phyloP scores from a whole-genome alignment of 1,140 invertebrate genomes.

The Ips nitidus region DNA sequence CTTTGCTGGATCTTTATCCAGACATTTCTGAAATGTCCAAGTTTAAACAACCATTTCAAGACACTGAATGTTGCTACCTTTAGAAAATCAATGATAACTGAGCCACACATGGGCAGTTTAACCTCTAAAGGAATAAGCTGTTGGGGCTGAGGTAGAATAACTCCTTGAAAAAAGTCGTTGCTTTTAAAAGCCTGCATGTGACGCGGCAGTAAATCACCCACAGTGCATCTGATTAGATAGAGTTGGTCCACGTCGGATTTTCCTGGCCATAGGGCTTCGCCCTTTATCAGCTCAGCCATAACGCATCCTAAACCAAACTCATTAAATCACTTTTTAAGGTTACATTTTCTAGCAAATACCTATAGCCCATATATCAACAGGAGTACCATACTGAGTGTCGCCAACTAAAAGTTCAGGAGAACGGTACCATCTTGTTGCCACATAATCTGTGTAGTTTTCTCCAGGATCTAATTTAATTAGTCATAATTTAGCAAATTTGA shows the following conservation, averaged over 20 bases:
- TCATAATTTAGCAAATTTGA: neutral
- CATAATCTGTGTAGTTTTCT: constrained; percentile 99
- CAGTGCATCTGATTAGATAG: constrained; percentile 89
- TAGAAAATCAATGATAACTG: constrained; percentile 80
- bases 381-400: constrained; percentile 94
- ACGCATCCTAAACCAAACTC: constrained; percentile 72
- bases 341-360: constrained; percentile 51
- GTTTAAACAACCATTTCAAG: neutral
- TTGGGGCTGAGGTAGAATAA: constrained; percentile 88
- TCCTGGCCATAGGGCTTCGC: constrained; percentile 96
- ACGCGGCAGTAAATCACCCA: constrained; percentile 87
- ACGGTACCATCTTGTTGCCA: constrained; percentile 98
- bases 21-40: constrained; percentile 72
- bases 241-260: constrained; percentile 98
- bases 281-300: constrained; percentile 91
- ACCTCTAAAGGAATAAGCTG: constrained; percentile 75
- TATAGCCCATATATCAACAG: constrained; percentile 97
- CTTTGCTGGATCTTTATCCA: constrained; percentile 91
- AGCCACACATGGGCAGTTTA: constrained; percentile 73
- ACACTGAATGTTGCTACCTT: constrained; percentile 58
- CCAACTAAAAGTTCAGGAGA: constrained; percentile 96
- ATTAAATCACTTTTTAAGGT: neutral
- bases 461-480: constrained; percentile 66
- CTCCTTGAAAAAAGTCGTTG: constrained; percentile 95
- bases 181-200: constrained; percentile 95